Conservation (phyloP, 2,797 vertebrate species). For the Centroberyx gerrardi region DNA sequence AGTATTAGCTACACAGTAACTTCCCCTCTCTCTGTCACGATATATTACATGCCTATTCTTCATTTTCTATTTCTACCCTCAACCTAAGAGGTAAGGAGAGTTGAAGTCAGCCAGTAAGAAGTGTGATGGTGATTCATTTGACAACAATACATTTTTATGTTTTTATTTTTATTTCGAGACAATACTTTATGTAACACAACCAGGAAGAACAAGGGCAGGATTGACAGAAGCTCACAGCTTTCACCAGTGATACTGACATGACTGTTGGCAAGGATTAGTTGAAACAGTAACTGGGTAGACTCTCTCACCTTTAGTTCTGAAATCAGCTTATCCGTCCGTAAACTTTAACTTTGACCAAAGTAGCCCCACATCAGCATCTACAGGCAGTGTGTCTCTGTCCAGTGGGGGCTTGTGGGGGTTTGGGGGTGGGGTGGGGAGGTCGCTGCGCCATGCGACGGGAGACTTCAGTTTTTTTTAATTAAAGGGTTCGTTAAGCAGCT, state of each 20-base stretch:
- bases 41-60: no score
- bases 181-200: no score
- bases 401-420: not conserved
- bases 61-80: no score
- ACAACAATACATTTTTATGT: no score
- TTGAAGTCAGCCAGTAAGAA: no score
- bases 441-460: constrained; percentile 20
- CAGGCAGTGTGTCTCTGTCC: not conserved
- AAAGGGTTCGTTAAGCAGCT: constrained; percentile 68
- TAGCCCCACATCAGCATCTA: constrained; percentile 3
- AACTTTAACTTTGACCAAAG: constrained; percentile 23
- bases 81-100: no score
- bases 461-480: constrained; percentile 65
- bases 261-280: constrained; percentile 11
- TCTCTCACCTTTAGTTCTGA: not conserved
- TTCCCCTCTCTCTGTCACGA: no score
- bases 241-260: not conserved
- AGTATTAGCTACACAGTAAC: no score
- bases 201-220: not conserved
- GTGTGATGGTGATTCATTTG: no score
- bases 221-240: not conserved
- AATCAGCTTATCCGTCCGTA: not conserved
- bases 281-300: constrained; percentile 7
- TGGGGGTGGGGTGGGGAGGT: constrained; percentile 13
- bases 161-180: not conserved